Conservation (phyloP, 2,113 vertebrate genomes). For the Chaenogobius annularis region DNA sequence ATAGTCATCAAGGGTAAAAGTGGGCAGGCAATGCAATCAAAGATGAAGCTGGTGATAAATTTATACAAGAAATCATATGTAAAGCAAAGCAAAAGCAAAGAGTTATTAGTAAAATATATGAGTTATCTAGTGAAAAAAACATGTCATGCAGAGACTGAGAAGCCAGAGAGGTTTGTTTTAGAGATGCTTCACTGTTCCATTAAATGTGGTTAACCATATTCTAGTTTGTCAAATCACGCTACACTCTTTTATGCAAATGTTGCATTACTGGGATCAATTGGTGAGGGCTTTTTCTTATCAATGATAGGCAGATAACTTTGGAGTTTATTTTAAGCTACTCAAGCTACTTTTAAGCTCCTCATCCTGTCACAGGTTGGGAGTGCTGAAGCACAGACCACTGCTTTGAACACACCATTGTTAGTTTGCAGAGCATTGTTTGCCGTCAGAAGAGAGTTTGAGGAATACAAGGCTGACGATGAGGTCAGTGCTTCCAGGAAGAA, state of each 20-base stretch:
- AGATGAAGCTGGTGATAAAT: too few relatives aligned
- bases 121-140: too few relatives aligned
- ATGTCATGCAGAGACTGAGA: slow-evolving; percentile 7
- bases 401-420: neutral
- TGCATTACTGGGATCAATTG: neutral
- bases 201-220: neutral
- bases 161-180: slow-evolving; percentile 20
- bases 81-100: too few relatives aligned
- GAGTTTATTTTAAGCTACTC: too few relatives aligned
- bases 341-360: too few relatives aligned
- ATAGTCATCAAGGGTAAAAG: too few relatives aligned
- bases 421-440: neutral
- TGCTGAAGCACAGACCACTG: neutral
- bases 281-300: neutral
- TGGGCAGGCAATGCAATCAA: too few relatives aligned
- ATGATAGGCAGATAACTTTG: neutral
- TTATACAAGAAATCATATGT: too few relatives aligned
- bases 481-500: neutral
- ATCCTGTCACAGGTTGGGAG: neutral
- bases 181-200: slow-evolving; percentile 1
- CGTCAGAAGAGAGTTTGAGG: neutral
- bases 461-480: neutral
- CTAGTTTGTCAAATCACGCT: neutral
- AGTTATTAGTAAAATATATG: too few relatives aligned
- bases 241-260: neutral